Base-by-base conservation (phyloP, 2,113 vertebrate species). In the Rattus rattus region DNA sequence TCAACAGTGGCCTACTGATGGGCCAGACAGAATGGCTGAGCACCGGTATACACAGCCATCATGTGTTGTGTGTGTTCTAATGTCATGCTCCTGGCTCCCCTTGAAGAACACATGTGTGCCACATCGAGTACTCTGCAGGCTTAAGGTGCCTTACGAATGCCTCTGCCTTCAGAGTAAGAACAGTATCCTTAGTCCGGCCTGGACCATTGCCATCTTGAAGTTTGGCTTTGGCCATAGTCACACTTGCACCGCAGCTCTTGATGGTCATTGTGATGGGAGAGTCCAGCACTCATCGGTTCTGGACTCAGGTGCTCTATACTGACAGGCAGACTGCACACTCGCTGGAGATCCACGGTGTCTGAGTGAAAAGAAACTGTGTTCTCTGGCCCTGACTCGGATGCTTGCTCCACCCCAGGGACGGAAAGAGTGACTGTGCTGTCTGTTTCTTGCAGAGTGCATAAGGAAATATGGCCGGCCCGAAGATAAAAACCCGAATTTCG, bases 361-460 rank as follows among this genome's bases (percentile, higher is more conserved):
- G 1, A n/a, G 54, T 3, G 7, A 20, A 30, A 7, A 56, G 7
- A 24, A 26, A 54, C 14, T 10, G 30, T 26, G 43, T n/a, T 12
- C 12, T 13, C 26, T 36, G 69, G 7, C 59, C 2, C 7, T 1
- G 47, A 20, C 52, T 19, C 30, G 36, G 49, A n/a, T 1, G 10
- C 24, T 16, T 4, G 39, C 2, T 24, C 72, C 22, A 47, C 47
- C 77, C 36, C 12, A 9, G 20, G 20, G 28, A 20, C 0, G 43
- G 3, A 24, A n/a, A 0, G 8, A 86, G 63, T 73, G 96, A 96
- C 87, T 0, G 39, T 2, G 1, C 65, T 96, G 93, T 97, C 59
- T 47, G 79, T 95, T 98, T 98, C 97, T 94, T 98, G 95, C 97
- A 99, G 99, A 94, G 6, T 99, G 99, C 94, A 77, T 99, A 98